Base-by-base conservation (phyloP, 2,113 vertebrate species). In the Stigmatopora nigra region DNA sequence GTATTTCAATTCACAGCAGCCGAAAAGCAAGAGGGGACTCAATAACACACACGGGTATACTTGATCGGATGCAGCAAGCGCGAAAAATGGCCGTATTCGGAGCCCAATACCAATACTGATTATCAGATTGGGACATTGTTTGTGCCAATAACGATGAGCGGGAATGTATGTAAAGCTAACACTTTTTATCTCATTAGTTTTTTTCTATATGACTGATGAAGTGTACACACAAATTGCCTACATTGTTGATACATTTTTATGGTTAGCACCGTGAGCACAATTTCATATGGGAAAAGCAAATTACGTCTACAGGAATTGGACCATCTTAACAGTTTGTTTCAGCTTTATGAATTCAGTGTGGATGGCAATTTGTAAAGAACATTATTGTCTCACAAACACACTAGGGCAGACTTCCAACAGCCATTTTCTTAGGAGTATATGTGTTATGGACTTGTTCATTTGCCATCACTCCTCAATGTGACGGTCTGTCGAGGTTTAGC, bases 391-490 rank as follows among this genome's bases (percentile, higher is more conserved):
- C 0, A 10, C 49, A 58, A 65, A 70, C 48, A 55, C 22, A 65
- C 68, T 58, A 22, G n/a, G 11, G 45, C 13, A 46, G 45, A 4
- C 51, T 11, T 10, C n/a, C 8, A 11, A 53, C 31, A 9, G 52
- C 36, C 56, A 59, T 44, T 60, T 35, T 53, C 31, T 44, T 25
- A 63, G n/a, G 41, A 48, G 49, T 51, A 47, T 45, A 47, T 71
- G 68, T 62, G 66, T 38, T 41, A 63, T 71, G 65, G 17, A 63
- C 59, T 71, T 67, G 47, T 69, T 46, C 58, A 55, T 68, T 73
- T 69, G 20, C 70, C 25, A 76, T 68, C 58, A 68, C 53, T 67
- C 67, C 63, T 59, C 44, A 69, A 64, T 31, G 65, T 66, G 55
- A 20, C 52, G 25, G 66, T 55, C 56, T 68, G 12, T 36, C 48